Percentiles rank a stretch among this genome's conserved stretches.
phyloP scores from a whole-genome alignment of 2,113 vertebrate genomes.

The Puffinus mauretanicus region DNA sequence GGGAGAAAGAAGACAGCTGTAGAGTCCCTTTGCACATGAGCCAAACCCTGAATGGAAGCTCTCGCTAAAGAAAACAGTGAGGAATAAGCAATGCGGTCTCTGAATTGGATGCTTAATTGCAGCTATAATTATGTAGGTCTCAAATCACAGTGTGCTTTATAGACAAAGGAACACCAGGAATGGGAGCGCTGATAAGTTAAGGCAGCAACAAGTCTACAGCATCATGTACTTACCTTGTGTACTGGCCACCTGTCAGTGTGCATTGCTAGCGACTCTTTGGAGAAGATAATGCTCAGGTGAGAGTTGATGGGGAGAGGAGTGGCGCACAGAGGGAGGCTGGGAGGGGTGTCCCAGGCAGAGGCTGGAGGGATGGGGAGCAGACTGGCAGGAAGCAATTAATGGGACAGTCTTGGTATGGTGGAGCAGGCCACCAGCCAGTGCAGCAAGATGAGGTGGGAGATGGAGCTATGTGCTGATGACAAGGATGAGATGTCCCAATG shows the following conservation, averaged over 20 bases:
- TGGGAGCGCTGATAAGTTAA: neutral
- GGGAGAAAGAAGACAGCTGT: neutral
- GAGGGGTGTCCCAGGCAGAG: neutral
- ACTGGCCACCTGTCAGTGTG: neutral
- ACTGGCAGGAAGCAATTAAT: neutral
- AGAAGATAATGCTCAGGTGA: neutral
- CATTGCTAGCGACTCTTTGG: neutral
- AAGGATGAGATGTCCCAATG: neutral
- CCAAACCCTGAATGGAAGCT: neutral
- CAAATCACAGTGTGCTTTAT: neutral
- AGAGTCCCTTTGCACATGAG: neutral
- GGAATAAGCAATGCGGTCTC: neutral
- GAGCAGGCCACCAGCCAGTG: neutral
- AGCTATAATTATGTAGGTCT: neutral
- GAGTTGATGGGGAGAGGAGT: neutral
- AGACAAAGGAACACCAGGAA: neutral
- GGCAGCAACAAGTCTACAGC: neutral
- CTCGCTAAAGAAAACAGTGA: neutral
- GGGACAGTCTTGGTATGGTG: neutral
- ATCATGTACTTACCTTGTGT: neutral
- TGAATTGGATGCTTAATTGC: slow-evolving; percentile 28
- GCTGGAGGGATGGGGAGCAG: neutral
- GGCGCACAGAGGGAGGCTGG: neutral
- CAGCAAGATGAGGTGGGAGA: neutral
- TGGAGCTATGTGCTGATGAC: neutral